Evolutionary conservation across 2,888 invertebrate genomes (phyloP).

Genomic region (Mamestra brassicae): DNA sequence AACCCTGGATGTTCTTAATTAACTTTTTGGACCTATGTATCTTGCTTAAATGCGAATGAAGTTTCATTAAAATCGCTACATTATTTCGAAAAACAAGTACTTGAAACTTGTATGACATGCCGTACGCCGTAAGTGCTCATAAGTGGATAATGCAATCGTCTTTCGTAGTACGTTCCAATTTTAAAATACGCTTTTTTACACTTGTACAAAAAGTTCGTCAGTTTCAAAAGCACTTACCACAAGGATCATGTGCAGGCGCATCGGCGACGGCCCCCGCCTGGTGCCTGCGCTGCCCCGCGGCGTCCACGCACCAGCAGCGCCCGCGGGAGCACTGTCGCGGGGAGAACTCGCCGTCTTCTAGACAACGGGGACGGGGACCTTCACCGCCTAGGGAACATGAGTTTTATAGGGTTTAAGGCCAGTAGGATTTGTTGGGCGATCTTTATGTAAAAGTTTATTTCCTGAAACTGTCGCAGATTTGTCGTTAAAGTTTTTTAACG

Average conservation of each 20-base stretch:
- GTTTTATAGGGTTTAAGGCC: too few species aligned
- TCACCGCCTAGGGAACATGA: conserved; percentile 73
- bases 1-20: too few species aligned
- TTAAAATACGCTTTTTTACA: neutral
- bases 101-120: too few species aligned
- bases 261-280: conserved; percentile 69
- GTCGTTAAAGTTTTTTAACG: too few species aligned
- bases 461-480: too few species aligned
- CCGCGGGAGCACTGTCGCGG: conserved; percentile 94
- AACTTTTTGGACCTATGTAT: too few species aligned
- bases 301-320: conserved; percentile 97
- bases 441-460: too few species aligned
- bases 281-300: conserved; percentile 90
- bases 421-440: too few species aligned
- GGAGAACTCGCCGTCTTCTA: conserved; percentile 93
- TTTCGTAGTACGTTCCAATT: neutral
- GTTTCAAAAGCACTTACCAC: conserved; percentile 72
- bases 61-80: too few species aligned
- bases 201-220: neutral
- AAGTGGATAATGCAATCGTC: neutral
- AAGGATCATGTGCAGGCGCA: conserved; percentile 75
- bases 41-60: too few species aligned
- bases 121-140: too few species aligned
- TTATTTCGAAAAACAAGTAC: too few species aligned
- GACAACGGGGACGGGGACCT: conserved; percentile 92